A percentile compares a stretch with the other conserved stretches of the same genome.
phyloP scores from a whole-genome alignment of 2,113 vertebrate species.

The Forbesichthys agassizii region DNA sequence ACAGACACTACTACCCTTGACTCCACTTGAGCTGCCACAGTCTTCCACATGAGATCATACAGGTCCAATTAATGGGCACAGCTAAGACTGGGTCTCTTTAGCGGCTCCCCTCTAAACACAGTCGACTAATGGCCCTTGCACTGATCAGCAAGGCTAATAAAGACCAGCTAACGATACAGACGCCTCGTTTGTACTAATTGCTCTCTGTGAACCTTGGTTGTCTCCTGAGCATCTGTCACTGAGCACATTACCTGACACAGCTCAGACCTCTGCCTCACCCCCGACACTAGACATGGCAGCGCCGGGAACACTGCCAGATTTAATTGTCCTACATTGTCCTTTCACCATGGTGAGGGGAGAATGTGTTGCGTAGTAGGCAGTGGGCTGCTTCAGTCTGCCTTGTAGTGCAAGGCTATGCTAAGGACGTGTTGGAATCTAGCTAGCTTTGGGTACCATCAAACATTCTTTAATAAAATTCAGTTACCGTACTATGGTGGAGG shows the following conservation, averaged over 20 bases:
- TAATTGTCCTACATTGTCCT: constrained; percentile 58
- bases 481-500: constrained; percentile 38
- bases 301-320: constrained; percentile 47
- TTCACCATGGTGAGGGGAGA: constrained; percentile 37
- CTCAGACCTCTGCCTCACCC: constrained; percentile 51
- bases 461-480: neutral
- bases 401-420: neutral
- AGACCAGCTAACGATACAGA: constrained; percentile 70
- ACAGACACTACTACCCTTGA: neutral
- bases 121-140: constrained; percentile 68
- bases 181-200: constrained; percentile 75
- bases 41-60: constrained; percentile 13
- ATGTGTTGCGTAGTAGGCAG: constrained; percentile 39
- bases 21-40: neutral
- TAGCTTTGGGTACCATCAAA: neutral
- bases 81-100: constrained; percentile 26
- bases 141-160: constrained; percentile 74
- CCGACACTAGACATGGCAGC: constrained; percentile 11
- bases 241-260: constrained; percentile 50
- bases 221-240: constrained; percentile 69
- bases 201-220: constrained; percentile 64
- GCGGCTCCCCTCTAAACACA: constrained; percentile 46
- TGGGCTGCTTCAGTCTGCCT: constrained; percentile 8
- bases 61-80: constrained; percentile 37
- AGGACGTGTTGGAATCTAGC: neutral